Base-by-base conservation (phyloP, 2,113 vertebrate genomes). In the Charadrius vociferus region DNA sequence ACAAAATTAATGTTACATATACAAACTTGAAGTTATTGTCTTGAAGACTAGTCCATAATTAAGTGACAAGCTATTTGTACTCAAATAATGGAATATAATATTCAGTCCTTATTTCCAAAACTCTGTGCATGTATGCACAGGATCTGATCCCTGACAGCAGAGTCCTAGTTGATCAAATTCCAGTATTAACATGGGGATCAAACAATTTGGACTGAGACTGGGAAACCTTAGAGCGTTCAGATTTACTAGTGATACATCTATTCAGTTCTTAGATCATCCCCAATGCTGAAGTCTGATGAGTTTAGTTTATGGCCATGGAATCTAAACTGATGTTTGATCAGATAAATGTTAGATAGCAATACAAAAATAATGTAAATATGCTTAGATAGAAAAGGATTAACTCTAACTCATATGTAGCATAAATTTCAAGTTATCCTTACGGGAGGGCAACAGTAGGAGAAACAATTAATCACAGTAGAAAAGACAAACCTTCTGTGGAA, bases 111-210 rank as follows among this genome's bases (percentile, higher is more conserved):
- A 22, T 50, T 82, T 80, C 19, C 16, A 86, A 86, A 81, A 37
- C 4, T 56, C 37, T 61, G 10, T 50, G 30, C 2, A 3, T 1
- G 4, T 36, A 41, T 43, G 20, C 21, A 55, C 0, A 3, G 2
- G 3, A 58, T 55, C 22, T 16, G 10, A 72, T 73, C 8, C 7
- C 29, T 37, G 13, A 72, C 1, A 72, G 11, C 23, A 71, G 27
- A 41, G 34, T 18, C 1, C 0, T 39, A 62, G 19, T 62, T 4
- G 0, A 27, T 21, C 15, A 75, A 83, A 37, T 73, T 68, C 10
- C 29, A 41, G 7, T 21, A 63, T 29, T 63, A 68, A 41, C 26
- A 81, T 66, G 12, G 11, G 56, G 30, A 71, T 43, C 17, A 62
- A 82, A n/a, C 29, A 82, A 37, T 56, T 87, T 81, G 2, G 39